Evolutionary conservation across 2,888 invertebrate genomes (phyloP), one percentile per base, ranked within the genome.

Genomic region (Amiota communis): DNA sequence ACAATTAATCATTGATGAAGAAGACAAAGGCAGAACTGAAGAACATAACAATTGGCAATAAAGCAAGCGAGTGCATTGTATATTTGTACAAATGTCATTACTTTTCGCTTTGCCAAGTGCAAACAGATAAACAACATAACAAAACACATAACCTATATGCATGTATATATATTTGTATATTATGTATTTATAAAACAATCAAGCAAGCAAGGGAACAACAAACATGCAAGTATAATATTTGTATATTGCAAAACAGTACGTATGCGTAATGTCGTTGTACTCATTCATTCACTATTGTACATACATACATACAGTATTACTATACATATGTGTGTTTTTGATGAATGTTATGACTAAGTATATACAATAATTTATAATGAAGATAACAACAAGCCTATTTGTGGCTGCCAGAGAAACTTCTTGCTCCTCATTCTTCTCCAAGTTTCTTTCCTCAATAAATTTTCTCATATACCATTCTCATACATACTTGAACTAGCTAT

Each of bases 1-100:
- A 85, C 85, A 83, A 83, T 83, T 83, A 85, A 83, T 83, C 83
- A 83, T 84, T 84, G 83, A 85, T 81, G 81, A 79, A 84, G 84
- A 85, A 85, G 36, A 6, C 36, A 36, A 36, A 36, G 36, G 6
- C 36, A 36, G 8, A 36, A 36, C 36, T 4, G 36, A 36, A 36
- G 36, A 36, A 36, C 36, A 36, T 2, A 36, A 36, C 36, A 36
- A 23, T 17, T 69, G 48, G 17, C 4, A 65, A 8, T 47, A 46
- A n/a, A 9, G 10, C 17, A 8, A 63, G 63, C 36, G 63, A 64
- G 64, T 64, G 64, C 64, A 64, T 72, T 78, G 74, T 76, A 79
- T 79, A 77, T 75, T 71, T 78, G 75, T 56, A 63, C 74, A 76
- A 79, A 78, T 83, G 79, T 82, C 83, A 83, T 76, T 78, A 74